Base-by-base conservation (phyloP, 1,140 invertebrate species). In the Belonocnema kinseyi region DNA sequence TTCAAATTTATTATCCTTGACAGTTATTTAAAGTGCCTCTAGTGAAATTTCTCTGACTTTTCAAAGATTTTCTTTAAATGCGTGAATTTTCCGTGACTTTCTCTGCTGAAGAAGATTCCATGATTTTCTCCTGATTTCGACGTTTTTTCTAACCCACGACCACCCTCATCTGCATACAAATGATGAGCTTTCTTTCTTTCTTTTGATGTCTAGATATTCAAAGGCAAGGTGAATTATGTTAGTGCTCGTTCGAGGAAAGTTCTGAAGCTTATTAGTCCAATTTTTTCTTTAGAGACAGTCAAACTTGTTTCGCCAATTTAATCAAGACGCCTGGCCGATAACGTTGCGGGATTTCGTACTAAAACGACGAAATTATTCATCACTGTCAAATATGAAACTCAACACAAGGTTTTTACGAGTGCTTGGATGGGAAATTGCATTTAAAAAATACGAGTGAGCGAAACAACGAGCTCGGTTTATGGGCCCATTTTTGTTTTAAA, bases 251-350 rank as follows among this genome's bases (percentile, higher is more conserved):
- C 12, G 10, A 46, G 61, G 14, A 66, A 66, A 66, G 61, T 66
- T 66, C 61, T 66, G 61, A 40, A 26, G 61, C 61, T 40, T 66
- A 66, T 66, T 14, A 46, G 61, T 66, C 14, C 61, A 66, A 66
- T 61, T 61, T 61, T 17, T 61, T 33, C 26, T 21, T 61, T 66
- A 66, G 61, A 66, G 61, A 7, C 40, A 66, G 61, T 66, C 61
- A 66, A 66, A 46, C 61, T 66, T 40, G 58, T 66, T 66, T 33
- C 12, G 26, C 58, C 26, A 21, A 66, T 66, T 66, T 66, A 66
- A 66, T 66, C 26, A 66, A 66, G 26, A 40, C 21, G 61, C 26
- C 21, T 40, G 16, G 40, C 40, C 16, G n/a, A 40, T 66, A 66
- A 66, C 13, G 33, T 40, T 11, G 17, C 16, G 12, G 14, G 33